Evolutionary conservation across 2,888 invertebrate genomes (phyloP).

Genomic region (Glaucopsyche alexis): DNA sequence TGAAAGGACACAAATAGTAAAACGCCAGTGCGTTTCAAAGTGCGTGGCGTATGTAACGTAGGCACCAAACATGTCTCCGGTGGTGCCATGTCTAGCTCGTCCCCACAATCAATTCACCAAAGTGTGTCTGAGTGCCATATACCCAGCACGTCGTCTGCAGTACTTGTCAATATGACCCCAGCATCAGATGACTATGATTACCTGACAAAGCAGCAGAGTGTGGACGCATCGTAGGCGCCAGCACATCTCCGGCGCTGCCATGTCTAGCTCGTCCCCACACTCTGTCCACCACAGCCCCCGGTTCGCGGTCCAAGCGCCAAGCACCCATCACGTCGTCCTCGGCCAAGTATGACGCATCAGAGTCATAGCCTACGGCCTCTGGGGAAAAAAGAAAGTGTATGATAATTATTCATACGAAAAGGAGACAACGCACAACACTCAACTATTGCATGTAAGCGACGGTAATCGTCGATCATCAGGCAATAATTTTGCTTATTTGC

Average conservation of each 20-base stretch:
- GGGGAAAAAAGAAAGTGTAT: slow-evolving; percentile 32
- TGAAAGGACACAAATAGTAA: too few species aligned
- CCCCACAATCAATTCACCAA: slow-evolving; percentile 29
- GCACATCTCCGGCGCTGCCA: slow-evolving; percentile 69
- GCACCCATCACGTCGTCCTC: slow-evolving; percentile 42
- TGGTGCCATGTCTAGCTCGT: slow-evolving; percentile 62
- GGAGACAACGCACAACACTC: too few species aligned
- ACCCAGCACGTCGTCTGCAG: slow-evolving; percentile 42
- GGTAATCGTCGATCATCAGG: too few species aligned
- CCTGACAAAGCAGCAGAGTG: slow-evolving; percentile 73
- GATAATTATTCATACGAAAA: too few species aligned
- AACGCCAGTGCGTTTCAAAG: too few species aligned
- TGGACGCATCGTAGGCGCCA: slow-evolving; percentile 58
- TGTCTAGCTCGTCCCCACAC: slow-evolving; percentile 52
- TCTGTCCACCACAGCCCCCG: slow-evolving; percentile 16
- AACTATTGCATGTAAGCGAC: too few species aligned
- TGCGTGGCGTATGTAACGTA: too few species aligned
- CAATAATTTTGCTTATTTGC: too few species aligned
- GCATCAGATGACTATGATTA: slow-evolving; percentile 36
- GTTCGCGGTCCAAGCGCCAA: slow-evolving; percentile 38
- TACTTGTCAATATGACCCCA: neutral
- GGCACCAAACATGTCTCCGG: slow-evolving; percentile 68
- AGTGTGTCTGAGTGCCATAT: slow-evolving; percentile 36
- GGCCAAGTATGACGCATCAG: slow-evolving; percentile 56
- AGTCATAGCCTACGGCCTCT: slow-evolving; percentile 66